Evolutionary conservation across 2,797 vertebrate species (phyloP).

Genomic region (Myotis findleyi): DNA sequence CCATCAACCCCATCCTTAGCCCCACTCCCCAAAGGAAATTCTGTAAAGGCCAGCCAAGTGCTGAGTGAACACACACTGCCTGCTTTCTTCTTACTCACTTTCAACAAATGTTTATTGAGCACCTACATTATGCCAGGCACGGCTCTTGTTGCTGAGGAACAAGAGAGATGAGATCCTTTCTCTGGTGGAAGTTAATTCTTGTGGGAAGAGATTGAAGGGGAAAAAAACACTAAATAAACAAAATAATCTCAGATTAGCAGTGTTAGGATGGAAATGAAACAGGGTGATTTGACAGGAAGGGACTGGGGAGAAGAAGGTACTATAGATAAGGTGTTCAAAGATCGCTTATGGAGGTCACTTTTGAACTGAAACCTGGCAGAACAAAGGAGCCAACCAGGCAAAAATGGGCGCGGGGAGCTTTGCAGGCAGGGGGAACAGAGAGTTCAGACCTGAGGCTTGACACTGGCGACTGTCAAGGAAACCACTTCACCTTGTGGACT

Average conservation of each 20-base stretch:
- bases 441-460: neutral
- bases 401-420: neutral
- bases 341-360: neutral
- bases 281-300: neutral
- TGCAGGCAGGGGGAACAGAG: neutral
- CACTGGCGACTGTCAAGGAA: neutral
- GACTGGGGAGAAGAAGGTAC: neutral
- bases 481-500: neutral
- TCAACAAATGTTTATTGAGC: neutral
- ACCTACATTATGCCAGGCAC: neutral
- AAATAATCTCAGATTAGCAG: constrained; percentile 43
- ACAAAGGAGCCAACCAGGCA: neutral
- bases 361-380: neutral
- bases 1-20: neutral
- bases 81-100: neutral
- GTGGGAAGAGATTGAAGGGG: neutral
- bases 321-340: neutral
- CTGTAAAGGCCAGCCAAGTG: neutral
- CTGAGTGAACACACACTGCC: neutral
- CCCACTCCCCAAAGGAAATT: neutral
- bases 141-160: constrained; percentile 12
- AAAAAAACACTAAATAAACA: constrained; percentile 27
- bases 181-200: constrained; percentile 43
- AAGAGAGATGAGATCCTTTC: neutral
- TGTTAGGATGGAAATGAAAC: neutral